Base-by-base conservation (phyloP, 2,113 vertebrate species). In the Anthoscopus minutus region DNA sequence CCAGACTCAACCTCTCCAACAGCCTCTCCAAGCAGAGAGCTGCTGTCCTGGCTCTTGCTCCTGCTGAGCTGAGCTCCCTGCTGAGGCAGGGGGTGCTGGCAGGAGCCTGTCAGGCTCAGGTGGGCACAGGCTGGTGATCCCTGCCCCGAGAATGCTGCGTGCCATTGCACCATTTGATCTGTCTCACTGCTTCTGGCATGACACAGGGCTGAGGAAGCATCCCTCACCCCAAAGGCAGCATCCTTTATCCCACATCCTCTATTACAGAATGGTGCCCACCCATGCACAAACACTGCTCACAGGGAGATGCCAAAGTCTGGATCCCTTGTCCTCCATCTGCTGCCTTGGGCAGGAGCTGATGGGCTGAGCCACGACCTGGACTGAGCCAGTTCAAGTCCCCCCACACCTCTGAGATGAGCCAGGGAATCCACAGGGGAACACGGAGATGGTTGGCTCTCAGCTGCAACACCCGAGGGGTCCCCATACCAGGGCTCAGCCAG, bases 301-400 rank as follows among this genome's bases (percentile, higher is more conserved):
- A 2, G 48, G 60, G 30, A 4, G 9, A 50, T 11, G 3, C n/a
- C 65, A 73, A 15, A 0, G 0, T 2, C 33, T 19, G 44, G 15
- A 61, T 11, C 51, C 74, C 48, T n/a, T 3, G 11, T 30, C 45
- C 10, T 56, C 70, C 51, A n/a, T 4, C 45, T 21, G 31, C 89
- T 69, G 82, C 44, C 61, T 38, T 30, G 18, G 15, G 35, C 6
- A 7, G 66, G 77, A 72, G 58, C 62, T 33, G 73, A 21, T 10
- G 54, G 25, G 7, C 56, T 33, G 37, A 79, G 83, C 79, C 9
- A 2, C 1, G 20, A 37, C 31, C 13, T 28, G 5, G 9, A 7
- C 4, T 9, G 28, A 72, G 40, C 9, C 20, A 14, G 62, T 79
- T 23, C 47, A 13, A 17, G 40, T 30, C 14, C 21, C 40, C 33